phyloP scores from a whole-genome alignment of 2,797 vertebrate species.

The Spinus olivaceus region DNA sequence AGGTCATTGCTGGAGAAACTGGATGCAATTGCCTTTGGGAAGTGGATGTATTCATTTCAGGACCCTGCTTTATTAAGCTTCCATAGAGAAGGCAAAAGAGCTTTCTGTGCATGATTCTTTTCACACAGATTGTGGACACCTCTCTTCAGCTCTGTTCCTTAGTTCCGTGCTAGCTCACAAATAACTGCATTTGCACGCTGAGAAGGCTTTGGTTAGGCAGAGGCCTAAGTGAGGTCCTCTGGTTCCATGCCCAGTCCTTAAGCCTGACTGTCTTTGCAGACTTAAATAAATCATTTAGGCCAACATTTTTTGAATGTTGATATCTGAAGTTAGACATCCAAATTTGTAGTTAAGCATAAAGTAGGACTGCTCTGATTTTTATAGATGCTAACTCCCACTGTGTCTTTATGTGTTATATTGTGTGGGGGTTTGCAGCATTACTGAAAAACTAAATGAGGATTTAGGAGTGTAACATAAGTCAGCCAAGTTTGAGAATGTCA shows the following conservation, averaged over 20 bases:
- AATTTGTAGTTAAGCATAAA: neutral
- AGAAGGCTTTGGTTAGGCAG: neutral
- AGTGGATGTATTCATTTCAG: neutral
- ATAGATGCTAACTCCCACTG: neutral
- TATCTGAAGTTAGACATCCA: neutral
- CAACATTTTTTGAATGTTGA: neutral
- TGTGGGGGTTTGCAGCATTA: neutral
- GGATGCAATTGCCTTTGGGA: neutral
- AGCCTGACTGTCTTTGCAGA: neutral
- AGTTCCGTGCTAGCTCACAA: neutral
- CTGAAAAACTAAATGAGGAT: neutral
- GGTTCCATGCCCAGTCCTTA: neutral
- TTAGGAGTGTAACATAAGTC: neutral
- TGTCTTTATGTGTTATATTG: neutral
- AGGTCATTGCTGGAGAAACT: neutral
- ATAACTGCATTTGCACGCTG: neutral
- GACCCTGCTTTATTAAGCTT: neutral
- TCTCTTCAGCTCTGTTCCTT: neutral
- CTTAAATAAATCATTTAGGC: neutral
- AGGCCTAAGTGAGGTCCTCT: neutral
- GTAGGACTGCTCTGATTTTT: conserved; percentile 30
- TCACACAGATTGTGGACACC: neutral
- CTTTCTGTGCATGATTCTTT: neutral
- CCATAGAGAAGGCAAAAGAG: neutral
- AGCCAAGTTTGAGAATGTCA: neutral